Evolutionary conservation across 2,888 invertebrate species (phyloP).

Genomic region (Lycocerus yunnanus): DNA sequence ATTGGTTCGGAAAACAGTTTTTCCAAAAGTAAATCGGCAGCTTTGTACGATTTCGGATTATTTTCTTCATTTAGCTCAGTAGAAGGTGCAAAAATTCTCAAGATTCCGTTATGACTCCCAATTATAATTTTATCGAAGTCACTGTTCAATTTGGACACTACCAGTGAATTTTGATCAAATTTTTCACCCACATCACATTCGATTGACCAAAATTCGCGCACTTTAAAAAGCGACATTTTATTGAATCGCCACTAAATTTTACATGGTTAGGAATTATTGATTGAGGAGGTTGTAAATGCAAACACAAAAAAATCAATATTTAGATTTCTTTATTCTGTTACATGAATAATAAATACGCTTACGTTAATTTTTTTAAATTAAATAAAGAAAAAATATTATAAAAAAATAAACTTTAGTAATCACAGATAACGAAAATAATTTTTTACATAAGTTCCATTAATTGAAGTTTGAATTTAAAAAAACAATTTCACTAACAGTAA

Average conservation of each 20-base stretch:
- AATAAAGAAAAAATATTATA: background rate
- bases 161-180: constrained; percentile 58
- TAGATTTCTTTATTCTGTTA: background rate
- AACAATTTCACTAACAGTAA: background rate
- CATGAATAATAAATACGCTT: background rate
- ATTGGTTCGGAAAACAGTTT: constrained; percentile 73
- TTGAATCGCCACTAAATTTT: background rate
- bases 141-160: constrained; percentile 59
- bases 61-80: constrained; percentile 55
- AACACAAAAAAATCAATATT: constrained; percentile 30
- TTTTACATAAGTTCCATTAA: background rate
- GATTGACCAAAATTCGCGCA: constrained; percentile 87
- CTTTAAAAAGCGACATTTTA: constrained; percentile 90
- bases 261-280: constrained; percentile 19
- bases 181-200: constrained; percentile 67
- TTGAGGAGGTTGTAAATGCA: constrained; percentile 39
- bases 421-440: background rate
- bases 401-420: background rate
- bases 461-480: background rate
- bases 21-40: constrained; percentile 78
- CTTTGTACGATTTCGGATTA: constrained; percentile 56
- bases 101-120: constrained; percentile 78
- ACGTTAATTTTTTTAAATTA: background rate
- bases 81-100: constrained; percentile 75
- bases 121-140: constrained; percentile 78